phyloP scores from a whole-genome alignment of 2,797 vertebrate species.

The Halcyon smyrnensis region DNA sequence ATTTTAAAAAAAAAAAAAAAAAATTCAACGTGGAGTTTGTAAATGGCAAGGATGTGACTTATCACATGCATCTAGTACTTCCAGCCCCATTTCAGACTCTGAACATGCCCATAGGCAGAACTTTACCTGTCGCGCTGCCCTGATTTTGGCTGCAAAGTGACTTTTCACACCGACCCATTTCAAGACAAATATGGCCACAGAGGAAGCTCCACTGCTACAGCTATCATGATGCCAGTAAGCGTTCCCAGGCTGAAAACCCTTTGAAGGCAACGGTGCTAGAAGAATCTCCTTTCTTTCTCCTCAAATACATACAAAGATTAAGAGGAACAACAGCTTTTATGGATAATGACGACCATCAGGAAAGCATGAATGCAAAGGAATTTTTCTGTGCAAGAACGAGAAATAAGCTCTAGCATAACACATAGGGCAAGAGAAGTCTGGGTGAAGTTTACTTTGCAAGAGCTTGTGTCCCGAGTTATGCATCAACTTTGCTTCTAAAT shows the following conservation, averaged over 20 bases:
- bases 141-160: not conserved
- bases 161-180: not conserved
- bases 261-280: not conserved
- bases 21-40: not conserved
- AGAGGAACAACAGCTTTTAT: not conserved
- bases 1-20: not conserved
- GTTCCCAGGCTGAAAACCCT: not conserved
- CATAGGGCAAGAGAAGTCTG: not conserved
- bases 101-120: not conserved
- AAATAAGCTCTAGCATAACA: not conserved
- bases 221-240: not conserved
- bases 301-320: not conserved
- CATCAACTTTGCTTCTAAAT: not conserved
- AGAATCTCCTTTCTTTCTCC: not conserved
- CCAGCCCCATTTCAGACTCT: not conserved
- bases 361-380: not conserved
- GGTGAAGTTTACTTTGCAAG: not conserved
- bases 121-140: not conserved
- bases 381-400: not conserved
- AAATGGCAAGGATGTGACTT: not conserved
- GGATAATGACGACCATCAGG: not conserved
- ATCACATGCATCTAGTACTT: not conserved
- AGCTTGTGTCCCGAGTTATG: not conserved
- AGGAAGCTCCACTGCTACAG: not conserved
- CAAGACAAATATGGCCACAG: not conserved